phyloP scores from a whole-genome alignment of 2,113 vertebrate species.

The Datnioides undecimradiatus region DNA sequence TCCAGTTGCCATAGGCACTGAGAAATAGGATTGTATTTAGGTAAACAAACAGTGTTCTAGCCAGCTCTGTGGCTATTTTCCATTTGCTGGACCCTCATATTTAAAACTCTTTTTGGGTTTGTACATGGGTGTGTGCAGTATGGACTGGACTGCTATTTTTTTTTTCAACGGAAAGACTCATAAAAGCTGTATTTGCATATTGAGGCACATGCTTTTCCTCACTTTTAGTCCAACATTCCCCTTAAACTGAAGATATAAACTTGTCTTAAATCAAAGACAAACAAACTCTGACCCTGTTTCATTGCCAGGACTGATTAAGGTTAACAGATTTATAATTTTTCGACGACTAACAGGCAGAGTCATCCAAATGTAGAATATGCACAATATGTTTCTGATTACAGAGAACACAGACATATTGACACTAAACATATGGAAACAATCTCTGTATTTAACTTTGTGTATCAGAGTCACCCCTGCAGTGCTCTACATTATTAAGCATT shows the following conservation, averaged over 20 bases:
- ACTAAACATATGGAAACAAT: constrained; percentile 45
- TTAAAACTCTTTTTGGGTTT: too few relatives aligned
- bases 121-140: neutral
- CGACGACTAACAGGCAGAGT: neutral
- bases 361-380: constrained; percentile 22
- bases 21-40: constrained; percentile 25
- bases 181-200: neutral
- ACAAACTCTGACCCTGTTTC: neutral
- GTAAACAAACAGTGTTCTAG: constrained; percentile 53
- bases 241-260: neutral
- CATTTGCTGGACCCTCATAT: neutral
- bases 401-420: constrained; percentile 22
- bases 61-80: constrained; percentile 27
- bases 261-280: constrained; percentile 13
- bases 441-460: constrained; percentile 37
- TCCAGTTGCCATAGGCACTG: constrained; percentile 59
- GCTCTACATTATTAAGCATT: constrained; percentile 5
- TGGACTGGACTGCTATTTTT: neutral
- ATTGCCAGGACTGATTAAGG: neutral
- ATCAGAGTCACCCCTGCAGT: neutral
- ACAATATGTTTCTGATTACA: constrained; percentile 41
- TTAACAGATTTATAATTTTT: neutral
- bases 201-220: neutral
- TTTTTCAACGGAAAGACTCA: neutral
- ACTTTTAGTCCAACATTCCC: neutral